Evolutionary conservation across 2,797 vertebrate genomes (phyloP).

Genomic region (Thaleichthys pacificus): DNA sequence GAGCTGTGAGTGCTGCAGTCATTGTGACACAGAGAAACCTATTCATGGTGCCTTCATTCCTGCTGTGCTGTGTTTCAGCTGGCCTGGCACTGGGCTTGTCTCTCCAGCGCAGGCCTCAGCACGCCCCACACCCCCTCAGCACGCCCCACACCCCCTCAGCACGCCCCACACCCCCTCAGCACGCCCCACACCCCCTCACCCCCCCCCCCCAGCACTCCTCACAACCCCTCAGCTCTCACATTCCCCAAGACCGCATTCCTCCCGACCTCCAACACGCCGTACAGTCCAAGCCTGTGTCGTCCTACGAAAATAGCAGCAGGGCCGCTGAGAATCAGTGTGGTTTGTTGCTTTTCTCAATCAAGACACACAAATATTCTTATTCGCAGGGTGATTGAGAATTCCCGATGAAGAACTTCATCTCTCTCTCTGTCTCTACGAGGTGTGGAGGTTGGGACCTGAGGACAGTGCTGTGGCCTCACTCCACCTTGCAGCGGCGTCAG

Average conservation of each 20-base stretch:
- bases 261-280: no score
- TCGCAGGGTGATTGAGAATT: no score
- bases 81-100: conserved; percentile 52
- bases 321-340: no score
- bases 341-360: no score
- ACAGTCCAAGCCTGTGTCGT: neutral
- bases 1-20: conserved; percentile 58
- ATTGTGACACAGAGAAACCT: conserved; percentile 72
- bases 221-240: neutral
- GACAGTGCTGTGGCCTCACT: neutral
- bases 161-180: neutral
- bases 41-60: conserved; percentile 74
- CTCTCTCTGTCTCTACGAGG: conserved; percentile 22
- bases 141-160: no score
- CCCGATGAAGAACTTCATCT: no score
- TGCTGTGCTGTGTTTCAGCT: conserved; percentile 62
- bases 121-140: no score
- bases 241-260: neutral
- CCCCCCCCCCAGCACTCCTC: no score
- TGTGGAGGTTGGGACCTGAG: neutral
- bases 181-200: no score
- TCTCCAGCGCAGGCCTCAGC: conserved; percentile 49
- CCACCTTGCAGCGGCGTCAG: conserved; percentile 33
- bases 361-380: no score
- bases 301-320: neutral